Evolutionary conservation across 2,797 vertebrate genomes (phyloP), one percentile per base, ranked within the genome.

Genomic region (Harpagifer antarcticus): DNA sequence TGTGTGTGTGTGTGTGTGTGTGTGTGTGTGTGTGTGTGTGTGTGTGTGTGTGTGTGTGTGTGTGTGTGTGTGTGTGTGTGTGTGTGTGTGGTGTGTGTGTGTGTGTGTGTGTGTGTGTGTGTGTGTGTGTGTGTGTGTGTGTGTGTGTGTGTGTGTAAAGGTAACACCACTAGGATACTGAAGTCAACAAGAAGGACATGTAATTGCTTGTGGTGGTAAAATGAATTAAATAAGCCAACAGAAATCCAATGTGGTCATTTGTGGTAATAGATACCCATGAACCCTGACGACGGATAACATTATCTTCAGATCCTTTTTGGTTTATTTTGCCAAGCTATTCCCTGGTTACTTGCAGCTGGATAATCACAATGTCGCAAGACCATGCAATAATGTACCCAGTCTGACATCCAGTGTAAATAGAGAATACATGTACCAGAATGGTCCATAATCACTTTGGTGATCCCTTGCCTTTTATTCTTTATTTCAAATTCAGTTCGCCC

Each of bases 181-280:
- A 67, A 65, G 67, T 76, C 78, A 86, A 71, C 60, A 75, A 72
- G 50, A 63, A 79, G 48, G 60, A 67, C 49, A 62, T 80, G 72
- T 70, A 75, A 72, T 66, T 68, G 58, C 67, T 48, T 50, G 17
- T 73, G 42, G 55, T 73, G 12, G 4, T 57, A 57, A 72, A 74
- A 67, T 68, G 47, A 68, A n/a, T 55, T 61, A 60, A 54, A 43
- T 60, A 74, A 66, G 48, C 13, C 33, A 55, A 59, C 17, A 19
- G 9, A 49, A 5, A 61, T 13, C 37, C 0, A 59, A 20, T 23
- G 14, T 43, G 8, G 19, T 4, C 1, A 65, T 66, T 42, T 60
- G 6, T 19, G 40, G 37, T 11, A 44, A 45, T 12, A 53, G 3
- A 52, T 37, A 9, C 8, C 33, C 33, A 37, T 37, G 33, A 37